Base-by-base conservation (phyloP, 1,140 invertebrate genomes). In the Habropoda laboriosa region DNA sequence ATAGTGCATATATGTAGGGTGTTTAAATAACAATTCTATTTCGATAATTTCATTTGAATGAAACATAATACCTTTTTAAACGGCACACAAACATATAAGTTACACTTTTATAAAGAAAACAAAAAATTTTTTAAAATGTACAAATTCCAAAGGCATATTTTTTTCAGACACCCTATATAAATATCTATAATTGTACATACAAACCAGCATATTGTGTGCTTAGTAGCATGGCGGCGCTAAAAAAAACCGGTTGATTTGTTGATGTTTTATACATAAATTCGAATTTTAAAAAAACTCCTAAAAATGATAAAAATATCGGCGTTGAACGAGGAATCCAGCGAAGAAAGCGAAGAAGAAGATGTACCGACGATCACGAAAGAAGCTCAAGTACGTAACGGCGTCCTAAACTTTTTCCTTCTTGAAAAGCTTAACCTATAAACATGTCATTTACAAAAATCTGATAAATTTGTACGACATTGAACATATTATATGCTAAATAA, bases 251-350 rank as follows among this genome's bases (percentile, higher is more conserved):
- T 57, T 71, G 75, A 75, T 79, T 85, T 86, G 84, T 86, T 85
- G 84, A 86, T 81, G 24, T 82, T 86, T 85, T 66, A 49, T 63
- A 82, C 12, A 30, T 47, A 61, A 45, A 18, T 18, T 7, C 4
- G 40, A 42, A 38, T 45, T 66, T 18, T 27, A 16, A 47, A 27
- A 5, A 32, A 49, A 67, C 27, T 61, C 4, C 16, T 12, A 27
- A 92, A 89, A 72, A 95, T 95, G 95, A 95, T 96, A 68, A 94
- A 95, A 90, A 95, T 96, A 90, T 92, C 94, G 51, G 95, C 96
- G 5, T 90, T 96, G 21, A 96, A 96, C 89, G 94, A 95, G 79
- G 94, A 94, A 79, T 92, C 93, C 0, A 94, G 93, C 58, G 94
- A 94, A 27, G 95, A 95, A 67, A 94, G 94, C 85, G 94, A 94